These are phyloP conservation scores for Emydoidea blandingii DNA, from an alignment of 2,797 vertebrate species.

Conservation along the genomic window DNA sequence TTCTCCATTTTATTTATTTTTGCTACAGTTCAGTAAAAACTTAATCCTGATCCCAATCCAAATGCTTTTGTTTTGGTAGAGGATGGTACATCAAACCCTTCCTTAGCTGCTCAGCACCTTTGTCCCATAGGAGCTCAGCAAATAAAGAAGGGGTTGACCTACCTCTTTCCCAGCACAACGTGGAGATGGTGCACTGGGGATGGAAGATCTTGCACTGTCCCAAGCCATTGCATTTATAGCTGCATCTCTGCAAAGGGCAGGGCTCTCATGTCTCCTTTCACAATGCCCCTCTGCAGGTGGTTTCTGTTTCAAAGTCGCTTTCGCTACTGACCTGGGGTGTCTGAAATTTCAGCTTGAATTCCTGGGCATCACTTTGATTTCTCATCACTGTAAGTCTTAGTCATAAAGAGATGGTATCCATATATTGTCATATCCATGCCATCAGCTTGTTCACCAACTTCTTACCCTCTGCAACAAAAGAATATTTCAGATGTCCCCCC, in stretches of 20 bases:
- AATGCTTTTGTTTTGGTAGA: no score
- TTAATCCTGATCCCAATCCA: no score
- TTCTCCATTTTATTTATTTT: background rate
- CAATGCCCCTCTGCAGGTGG: accelerated
- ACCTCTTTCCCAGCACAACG: accelerated
- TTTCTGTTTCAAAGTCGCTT: background rate
- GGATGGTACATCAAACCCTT: background rate
- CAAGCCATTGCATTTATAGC: accelerated
- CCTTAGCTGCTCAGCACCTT: background rate
- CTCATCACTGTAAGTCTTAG: background rate
- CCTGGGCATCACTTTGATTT: background rate
- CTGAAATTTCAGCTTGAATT: background rate
- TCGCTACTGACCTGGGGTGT: background rate
- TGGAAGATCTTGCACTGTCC: background rate
- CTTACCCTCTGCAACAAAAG: accelerated
- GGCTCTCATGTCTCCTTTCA: accelerated
- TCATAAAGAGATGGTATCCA: accelerated
- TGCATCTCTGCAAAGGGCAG: background rate
- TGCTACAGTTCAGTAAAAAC: background rate
- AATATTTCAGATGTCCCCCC: accelerated
- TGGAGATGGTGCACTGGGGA: no score
- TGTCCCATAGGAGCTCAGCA: accelerated
- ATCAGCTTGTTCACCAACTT: accelerated
- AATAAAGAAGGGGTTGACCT: background rate
- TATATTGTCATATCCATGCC: accelerated